Conservation (phyloP, 1,140 invertebrate genomes). For the Zaprionus ghesquierei region DNA sequence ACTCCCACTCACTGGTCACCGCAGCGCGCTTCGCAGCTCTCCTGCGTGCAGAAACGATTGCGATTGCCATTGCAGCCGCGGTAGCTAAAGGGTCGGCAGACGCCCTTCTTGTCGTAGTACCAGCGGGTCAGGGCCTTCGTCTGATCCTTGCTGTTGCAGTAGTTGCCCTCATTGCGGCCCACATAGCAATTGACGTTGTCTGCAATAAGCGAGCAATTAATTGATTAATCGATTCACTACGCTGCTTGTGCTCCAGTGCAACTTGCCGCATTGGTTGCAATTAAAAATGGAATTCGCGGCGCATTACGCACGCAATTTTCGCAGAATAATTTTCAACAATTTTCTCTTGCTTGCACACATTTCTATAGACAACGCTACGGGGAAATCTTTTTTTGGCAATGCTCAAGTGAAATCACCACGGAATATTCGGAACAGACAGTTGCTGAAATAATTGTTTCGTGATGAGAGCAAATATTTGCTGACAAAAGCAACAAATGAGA, state of each 20-base stretch:
- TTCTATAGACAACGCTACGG: conserved; percentile 7
- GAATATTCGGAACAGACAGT: neutral
- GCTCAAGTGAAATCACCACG: neutral
- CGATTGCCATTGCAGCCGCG: conserved; percentile 78
- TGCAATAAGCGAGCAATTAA: conserved; percentile 37
- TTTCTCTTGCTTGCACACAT: conserved; percentile 34
- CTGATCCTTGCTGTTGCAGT: conserved; percentile 74
- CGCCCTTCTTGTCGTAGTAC: conserved; percentile 76
- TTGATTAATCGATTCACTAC: conserved; percentile 35
- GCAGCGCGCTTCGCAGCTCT: conserved; percentile 65
- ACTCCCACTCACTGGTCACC: conserved; percentile 35
- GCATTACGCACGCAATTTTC: conserved; percentile 25
- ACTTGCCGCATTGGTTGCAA: conserved; percentile 32
- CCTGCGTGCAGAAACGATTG: conserved; percentile 75
- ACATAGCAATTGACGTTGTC: conserved; percentile 79
- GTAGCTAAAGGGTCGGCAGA: conserved; percentile 66
- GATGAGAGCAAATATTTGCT: neutral
- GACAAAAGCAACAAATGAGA: neutral
- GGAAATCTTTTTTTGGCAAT: conserved; percentile 15
- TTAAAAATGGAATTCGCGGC: conserved; percentile 36
- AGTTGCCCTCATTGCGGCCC: conserved; percentile 77
- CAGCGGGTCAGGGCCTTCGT: conserved; percentile 65
- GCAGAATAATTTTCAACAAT: conserved; percentile 51
- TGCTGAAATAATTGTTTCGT: neutral
- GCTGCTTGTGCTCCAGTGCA: conserved; percentile 12